Evolutionary conservation across 2,888 invertebrate genomes (phyloP), one percentile per base, ranked within the genome.

Genomic region (Synanthedon tipuliformis): DNA sequence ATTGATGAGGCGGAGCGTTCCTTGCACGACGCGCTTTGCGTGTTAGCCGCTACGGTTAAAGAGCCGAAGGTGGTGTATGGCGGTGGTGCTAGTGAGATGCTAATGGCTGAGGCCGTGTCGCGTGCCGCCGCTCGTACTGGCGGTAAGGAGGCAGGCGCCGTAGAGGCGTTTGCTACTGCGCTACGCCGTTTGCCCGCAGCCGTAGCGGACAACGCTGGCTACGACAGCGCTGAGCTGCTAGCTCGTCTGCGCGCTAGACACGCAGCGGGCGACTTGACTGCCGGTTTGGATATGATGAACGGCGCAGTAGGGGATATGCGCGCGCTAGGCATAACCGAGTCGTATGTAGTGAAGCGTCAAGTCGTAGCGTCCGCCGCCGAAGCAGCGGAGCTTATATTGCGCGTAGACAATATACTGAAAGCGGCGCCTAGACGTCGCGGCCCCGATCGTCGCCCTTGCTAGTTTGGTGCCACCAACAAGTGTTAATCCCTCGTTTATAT

Each of bases 1-100:
- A 91, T 99, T 41, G 99, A 99, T 69, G 99, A 99, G 82, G 99
- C 99, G 0, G 99, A 99, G 68, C 92, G 99, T 50, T 99, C 99
- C 0, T 86, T 99, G 52, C 99, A 99, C 75, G 99, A 99, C 77
- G 99, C 99, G 1, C 90, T 99, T 3, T 99, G 99, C 78, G 99
- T 99, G 1, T 89, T 99, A 53, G 92, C 96, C 2, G 97, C 98
- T 41, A 99, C 99, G 4, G 97, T 99, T 8, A 94, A 93, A 65
- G 98, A 99, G 78, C 94, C 96, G 0, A 92, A 95, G 67, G 93
- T 95, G 54, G 93, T 99, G 10, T 96, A 91, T 71, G 98, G 98
- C 18, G 98, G 97, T 75, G 96, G 95, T 59, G 96, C 97, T 66
- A 94, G 96, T 58, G 99, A 99, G 83, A 96, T 98, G 90, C 85